A percentile compares a stretch with the other conserved stretches of the same genome.
These are phyloP conservation scores for Mongoloraphidia duomilia DNA, from an alignment of 2,888 invertebrate genomes.

Conservation along the genomic window DNA sequence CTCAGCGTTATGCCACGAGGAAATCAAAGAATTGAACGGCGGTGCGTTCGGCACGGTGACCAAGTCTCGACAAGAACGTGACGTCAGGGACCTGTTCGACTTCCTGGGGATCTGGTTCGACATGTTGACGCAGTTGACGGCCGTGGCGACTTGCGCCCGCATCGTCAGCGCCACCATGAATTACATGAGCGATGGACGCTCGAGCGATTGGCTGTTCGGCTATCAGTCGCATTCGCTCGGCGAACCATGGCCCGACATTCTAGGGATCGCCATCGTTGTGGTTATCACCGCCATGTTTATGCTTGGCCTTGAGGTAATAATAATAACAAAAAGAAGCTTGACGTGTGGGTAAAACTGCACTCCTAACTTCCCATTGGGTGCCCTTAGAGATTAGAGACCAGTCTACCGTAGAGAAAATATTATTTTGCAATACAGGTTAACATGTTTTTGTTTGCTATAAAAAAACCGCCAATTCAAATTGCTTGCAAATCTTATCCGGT, in stretches of 20 bases:
- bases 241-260: conserved; percentile 48
- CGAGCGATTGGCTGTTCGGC: conserved; percentile 44
- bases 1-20: too few species aligned
- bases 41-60: too few species aligned
- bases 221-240: conserved; percentile 41
- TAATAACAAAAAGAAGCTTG: too few species aligned
- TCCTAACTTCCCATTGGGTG: too few species aligned
- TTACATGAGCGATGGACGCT: conserved; percentile 42
- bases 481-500: too few species aligned
- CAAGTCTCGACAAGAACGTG: conserved; percentile 29
- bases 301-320: conserved; percentile 43
- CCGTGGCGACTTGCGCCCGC: conserved; percentile 45
- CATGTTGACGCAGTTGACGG: conserved; percentile 41
- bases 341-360: too few species aligned
- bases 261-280: conserved; percentile 44
- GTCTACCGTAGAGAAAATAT: too few species aligned
- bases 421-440: too few species aligned
- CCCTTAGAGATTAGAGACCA: too few species aligned
- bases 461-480: too few species aligned
- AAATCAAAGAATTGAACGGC: too few species aligned
- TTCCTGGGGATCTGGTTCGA: conserved; percentile 46
- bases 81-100: conserved; percentile 36
- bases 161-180: conserved; percentile 47
- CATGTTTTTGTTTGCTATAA: too few species aligned
- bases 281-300: conserved; percentile 46